A percentile compares a stretch with the other conserved stretches of the same genome.
phyloP scores from a whole-genome alignment of 2,888 invertebrate genomes.

The Meiosimyza platycephala region DNA sequence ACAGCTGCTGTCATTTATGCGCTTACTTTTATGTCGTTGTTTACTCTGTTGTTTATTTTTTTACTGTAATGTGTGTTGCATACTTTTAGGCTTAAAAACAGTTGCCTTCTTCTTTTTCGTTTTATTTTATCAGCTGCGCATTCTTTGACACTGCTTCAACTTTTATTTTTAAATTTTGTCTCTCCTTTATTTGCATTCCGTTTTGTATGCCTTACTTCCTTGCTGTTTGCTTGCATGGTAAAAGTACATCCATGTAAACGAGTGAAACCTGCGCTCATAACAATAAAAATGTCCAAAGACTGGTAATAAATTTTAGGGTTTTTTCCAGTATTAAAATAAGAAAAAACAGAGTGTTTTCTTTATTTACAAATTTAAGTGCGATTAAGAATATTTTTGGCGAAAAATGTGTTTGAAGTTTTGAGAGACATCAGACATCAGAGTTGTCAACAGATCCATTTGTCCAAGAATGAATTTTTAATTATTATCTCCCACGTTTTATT shows the following conservation, averaged over 20 bases:
- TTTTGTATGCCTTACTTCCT: too few species aligned
- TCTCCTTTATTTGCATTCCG: too few species aligned
- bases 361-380: too few species aligned
- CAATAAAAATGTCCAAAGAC: conserved; percentile 17
- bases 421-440: too few species aligned
- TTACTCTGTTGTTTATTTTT: conserved; percentile 13
- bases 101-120: not conserved
- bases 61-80: conserved; percentile 19
- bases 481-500: too few species aligned
- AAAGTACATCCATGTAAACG: not conserved
- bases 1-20: conserved; percentile 24
- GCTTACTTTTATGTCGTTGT: not conserved
- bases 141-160: not conserved
- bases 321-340: not conserved
- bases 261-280: too few species aligned
- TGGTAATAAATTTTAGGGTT: conserved; percentile 18
- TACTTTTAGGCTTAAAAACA: conserved; percentile 20
- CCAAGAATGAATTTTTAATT: too few species aligned
- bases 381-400: too few species aligned
- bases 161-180: too few species aligned
- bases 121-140: not conserved
- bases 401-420: too few species aligned
- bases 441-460: too few species aligned
- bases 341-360: too few species aligned
- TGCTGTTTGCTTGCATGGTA: not conserved